A percentile compares a stretch with the other conserved stretches of the same genome.
Conservation (phyloP, 35 echinoderm and acorn worm species). For the Patiria miniata region DNA sequence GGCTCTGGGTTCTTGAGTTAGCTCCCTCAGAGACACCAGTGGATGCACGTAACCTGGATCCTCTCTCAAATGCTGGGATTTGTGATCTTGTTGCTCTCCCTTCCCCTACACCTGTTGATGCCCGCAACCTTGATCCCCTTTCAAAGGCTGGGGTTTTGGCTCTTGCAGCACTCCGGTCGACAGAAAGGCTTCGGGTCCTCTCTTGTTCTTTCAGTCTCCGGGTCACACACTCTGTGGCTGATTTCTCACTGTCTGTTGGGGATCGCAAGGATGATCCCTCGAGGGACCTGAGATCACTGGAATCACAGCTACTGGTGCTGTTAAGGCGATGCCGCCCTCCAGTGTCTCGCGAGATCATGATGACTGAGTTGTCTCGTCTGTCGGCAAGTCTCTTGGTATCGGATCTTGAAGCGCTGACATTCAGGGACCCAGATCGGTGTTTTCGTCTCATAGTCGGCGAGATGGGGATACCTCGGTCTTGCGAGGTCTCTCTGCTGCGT, state of each 20-base stretch:
- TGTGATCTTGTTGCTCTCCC: neutral
- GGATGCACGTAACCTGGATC: neutral
- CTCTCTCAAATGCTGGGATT: neutral
- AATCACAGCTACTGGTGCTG: constrained; percentile 93
- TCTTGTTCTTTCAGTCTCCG: neutral
- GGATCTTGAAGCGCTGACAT: neutral
- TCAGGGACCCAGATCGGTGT: constrained; percentile 36
- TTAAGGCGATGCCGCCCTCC: constrained; percentile 79
- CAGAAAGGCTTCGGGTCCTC: constrained; percentile 6
- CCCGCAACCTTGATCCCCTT: neutral
- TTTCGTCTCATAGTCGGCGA: constrained; percentile 35
- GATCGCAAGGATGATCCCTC: constrained; percentile 22
- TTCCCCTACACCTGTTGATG: neutral
- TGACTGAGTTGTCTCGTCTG: constrained; percentile 45
- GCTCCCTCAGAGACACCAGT: too few species aligned
- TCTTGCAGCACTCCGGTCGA: constrained; percentile 14
- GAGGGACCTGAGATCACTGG: constrained; percentile 66
- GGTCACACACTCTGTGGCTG: neutral
- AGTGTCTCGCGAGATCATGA: constrained; percentile 70
- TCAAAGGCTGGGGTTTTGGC: constrained; percentile 12
- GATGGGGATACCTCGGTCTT: constrained; percentile 35
- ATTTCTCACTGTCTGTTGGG: constrained; percentile 37
- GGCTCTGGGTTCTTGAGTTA: neutral
- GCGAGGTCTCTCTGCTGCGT: constrained; percentile 56
- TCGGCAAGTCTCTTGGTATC: constrained; percentile 34